Base-by-base conservation (phyloP, 2,113 vertebrate genomes). In the Gavialis gangeticus region DNA sequence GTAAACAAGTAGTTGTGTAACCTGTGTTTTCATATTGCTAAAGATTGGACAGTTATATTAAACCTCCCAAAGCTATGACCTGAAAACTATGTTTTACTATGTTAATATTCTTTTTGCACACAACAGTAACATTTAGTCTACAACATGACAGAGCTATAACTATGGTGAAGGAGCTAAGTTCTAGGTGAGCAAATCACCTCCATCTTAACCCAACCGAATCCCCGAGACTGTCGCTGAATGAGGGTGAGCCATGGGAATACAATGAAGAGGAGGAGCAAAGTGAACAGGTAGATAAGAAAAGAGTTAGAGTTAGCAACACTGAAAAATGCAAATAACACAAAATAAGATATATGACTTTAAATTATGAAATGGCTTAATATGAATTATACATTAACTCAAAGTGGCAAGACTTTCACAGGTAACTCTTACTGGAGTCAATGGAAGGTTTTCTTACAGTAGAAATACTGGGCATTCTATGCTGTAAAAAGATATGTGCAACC, bases 121-220 rank as follows among this genome's bases (percentile, higher is more conserved):
- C 85, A 83, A 88, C 77, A 76, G 18, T 17, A 88, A 60, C 3
- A 84, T 58, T 71, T 34, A 46, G 46, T 96, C 92, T 93, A 97
- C 55, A 93, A 82, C 88, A 91, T 58, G 71, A 94, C 67, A 2
- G 27, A 94, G 82, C 87, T 93, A 84, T 12, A 76, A 67, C 91
- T 79, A 59, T 5, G 69, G 30, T 5, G 18, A 19, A 81, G 80
- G 79, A 82, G 25, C 28, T 73, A 66, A 3, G 30, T n/a, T 69
- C 77, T 87, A 87, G 71, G 63, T 9, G 84, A 96, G 85, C 78
- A 71, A 92, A 80, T 97, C 96, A 97, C 94, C 95, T 97, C 85
- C 85, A 93, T 46, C 64, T 97, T 96, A 97, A 97, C 94, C 95
- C 84, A 94, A 63, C 89, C 19, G 91, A 97, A 97, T 85, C 96